phyloP scores from a whole-genome alignment of 2,113 vertebrate genomes.

The Megaptera novaeangliae region DNA sequence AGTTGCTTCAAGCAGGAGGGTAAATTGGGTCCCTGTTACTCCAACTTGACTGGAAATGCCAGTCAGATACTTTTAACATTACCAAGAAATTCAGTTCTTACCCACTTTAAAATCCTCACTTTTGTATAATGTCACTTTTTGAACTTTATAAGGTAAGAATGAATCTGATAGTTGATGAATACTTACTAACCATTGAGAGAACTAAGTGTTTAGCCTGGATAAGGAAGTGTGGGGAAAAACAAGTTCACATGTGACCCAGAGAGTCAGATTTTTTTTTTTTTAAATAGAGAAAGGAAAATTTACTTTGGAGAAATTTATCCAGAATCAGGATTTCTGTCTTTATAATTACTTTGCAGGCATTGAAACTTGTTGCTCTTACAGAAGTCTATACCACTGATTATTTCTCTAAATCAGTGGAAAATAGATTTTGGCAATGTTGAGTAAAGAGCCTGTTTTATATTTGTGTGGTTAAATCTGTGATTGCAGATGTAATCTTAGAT shows the following conservation, averaged over 20 bases:
- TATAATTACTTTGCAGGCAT: constrained; percentile 53
- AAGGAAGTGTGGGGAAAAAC: background rate
- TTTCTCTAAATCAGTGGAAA: constrained; percentile 61
- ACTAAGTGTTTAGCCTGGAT: background rate
- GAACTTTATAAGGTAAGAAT: constrained; percentile 9
- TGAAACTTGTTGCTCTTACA: constrained; percentile 69
- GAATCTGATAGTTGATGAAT: background rate
- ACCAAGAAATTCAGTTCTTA: background rate
- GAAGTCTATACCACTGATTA: constrained; percentile 62
- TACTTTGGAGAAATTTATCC: constrained; percentile 66
- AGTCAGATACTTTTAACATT: constrained; percentile 11
- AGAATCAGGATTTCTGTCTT: constrained; percentile 69
- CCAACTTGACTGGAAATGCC: background rate
- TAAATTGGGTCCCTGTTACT: background rate
- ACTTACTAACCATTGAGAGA: background rate
- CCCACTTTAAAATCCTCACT: background rate
- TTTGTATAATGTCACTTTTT: background rate
- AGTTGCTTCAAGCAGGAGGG: background rate
- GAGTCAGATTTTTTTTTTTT: background rate
- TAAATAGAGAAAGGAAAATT: constrained; percentile 44
- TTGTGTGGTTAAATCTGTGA: constrained; percentile 36
- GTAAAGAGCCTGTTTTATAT: constrained; percentile 13
- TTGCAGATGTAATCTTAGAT: constrained; percentile 18
- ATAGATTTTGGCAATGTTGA: constrained; percentile 46
- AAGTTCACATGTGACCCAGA: background rate